Percentiles rank a stretch among this genome's conserved stretches.
phyloP scores from a whole-genome alignment of 2,797 vertebrate species.

The Scomberomorus guttatus region DNA sequence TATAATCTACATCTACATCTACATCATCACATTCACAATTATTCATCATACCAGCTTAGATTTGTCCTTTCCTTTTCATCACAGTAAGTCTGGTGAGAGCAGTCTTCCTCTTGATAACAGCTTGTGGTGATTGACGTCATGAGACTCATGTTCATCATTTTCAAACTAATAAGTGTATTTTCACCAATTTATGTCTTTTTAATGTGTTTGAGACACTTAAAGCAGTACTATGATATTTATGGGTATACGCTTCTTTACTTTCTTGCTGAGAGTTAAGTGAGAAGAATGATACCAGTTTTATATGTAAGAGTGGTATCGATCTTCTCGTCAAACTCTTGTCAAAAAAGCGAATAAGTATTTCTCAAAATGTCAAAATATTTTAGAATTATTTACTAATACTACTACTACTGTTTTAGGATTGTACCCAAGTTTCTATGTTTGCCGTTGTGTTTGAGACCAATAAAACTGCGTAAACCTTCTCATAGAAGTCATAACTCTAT shows the following conservation, averaged over 20 bases:
- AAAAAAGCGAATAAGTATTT: neutral
- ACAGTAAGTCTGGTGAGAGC: slow-evolving; percentile 8
- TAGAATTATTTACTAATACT: neutral
- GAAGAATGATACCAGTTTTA: neutral
- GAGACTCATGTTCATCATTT: neutral
- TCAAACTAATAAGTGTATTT: neutral
- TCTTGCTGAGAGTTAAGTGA: neutral
- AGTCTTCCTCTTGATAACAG: slow-evolving; percentile 36
- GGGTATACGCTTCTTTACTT: neutral
- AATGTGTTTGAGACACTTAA: neutral
- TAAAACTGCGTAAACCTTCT: slow-evolving; percentile 36
- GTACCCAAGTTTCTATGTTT: slow-evolving; percentile 16
- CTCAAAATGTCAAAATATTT: neutral
- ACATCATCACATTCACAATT: too few species aligned
- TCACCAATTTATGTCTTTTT: neutral
- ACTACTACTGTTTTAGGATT: neutral
- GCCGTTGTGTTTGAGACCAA: slow-evolving; percentile 33
- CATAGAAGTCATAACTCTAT: slow-evolving; percentile 62
- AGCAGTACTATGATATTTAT: neutral
- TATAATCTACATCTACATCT: neutral
- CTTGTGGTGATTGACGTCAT: slow-evolving; percentile 48
- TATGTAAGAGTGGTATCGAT: neutral
- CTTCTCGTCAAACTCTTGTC: neutral
- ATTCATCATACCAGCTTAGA: slow-evolving; percentile 7
- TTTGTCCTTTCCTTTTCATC: slow-evolving; percentile 18